Evolutionary conservation across 2,888 invertebrate species (phyloP).

Genomic region (Sinodicranocentrus sp.): DNA sequence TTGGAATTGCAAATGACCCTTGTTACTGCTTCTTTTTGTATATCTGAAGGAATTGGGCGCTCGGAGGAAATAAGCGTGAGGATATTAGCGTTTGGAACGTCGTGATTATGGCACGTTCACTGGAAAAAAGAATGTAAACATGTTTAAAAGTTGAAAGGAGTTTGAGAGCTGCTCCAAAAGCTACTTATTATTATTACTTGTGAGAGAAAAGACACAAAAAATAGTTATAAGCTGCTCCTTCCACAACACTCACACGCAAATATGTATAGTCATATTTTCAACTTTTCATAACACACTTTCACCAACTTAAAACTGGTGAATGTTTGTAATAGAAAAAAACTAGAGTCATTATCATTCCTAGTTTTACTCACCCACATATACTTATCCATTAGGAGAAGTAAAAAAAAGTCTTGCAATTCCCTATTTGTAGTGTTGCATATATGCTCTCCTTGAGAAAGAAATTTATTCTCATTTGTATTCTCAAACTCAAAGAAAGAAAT

Average conservation of each 20-base stretch:
- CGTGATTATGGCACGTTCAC: slow-evolving; percentile 23
- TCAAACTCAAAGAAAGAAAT: slow-evolving; percentile 31
- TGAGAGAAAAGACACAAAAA: neutral
- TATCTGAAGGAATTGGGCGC: slow-evolving; percentile 1
- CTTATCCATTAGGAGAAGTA: neutral
- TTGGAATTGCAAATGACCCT: slow-evolving; percentile 37
- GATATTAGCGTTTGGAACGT: too few relatives aligned
- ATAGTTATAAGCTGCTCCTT: neutral
- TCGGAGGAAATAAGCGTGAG: too few relatives aligned
- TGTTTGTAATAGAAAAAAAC: slow-evolving; percentile 25
- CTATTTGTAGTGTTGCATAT: neutral
- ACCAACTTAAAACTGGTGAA: slow-evolving; percentile 15
- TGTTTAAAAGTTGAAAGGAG: slow-evolving; percentile 18
- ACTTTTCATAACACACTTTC: slow-evolving; percentile 36
- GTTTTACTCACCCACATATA: slow-evolving; percentile 30
- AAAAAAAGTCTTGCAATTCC: slow-evolving; percentile 17
- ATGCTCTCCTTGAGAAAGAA: neutral
- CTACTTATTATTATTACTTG: slow-evolving; percentile 4
- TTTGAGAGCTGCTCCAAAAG: neutral
- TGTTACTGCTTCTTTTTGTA: neutral
- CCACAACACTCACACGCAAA: neutral
- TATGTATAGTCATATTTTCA: slow-evolving; percentile 25
- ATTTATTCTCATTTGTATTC: slow-evolving; percentile 56
- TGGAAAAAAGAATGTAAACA: slow-evolving; percentile 21
- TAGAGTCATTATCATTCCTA: slow-evolving; percentile 36